Percentiles rank a stretch among this genome's conserved stretches.
phyloP scores from a whole-genome alignment of 2,113 vertebrate genomes.

The Manacus vitellinus region DNA sequence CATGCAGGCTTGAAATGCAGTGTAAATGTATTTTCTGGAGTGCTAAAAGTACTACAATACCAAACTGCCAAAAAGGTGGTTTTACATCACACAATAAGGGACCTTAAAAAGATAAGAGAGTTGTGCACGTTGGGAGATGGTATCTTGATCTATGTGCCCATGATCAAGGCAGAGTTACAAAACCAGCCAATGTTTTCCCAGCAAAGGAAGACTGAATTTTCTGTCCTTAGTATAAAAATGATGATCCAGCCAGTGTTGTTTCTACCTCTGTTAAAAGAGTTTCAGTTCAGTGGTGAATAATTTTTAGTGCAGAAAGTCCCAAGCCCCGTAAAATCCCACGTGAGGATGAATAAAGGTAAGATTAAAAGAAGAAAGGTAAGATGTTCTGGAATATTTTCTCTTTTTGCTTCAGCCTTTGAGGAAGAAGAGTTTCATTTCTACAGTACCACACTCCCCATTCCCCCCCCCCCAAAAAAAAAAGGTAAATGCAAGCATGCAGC shows the following conservation, averaged over 20 bases:
- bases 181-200: neutral
- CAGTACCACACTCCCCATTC: neutral
- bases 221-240: neutral
- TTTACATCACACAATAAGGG: neutral
- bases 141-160: neutral
- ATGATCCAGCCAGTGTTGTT: neutral
- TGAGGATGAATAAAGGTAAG: neutral
- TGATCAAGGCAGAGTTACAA: neutral
- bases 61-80: conserved; percentile 35
- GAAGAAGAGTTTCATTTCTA: neutral
- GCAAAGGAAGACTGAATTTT: neutral
- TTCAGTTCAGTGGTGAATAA: neutral
- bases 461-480: neutral
- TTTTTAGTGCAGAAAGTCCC: neutral
- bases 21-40: conserved; percentile 63
- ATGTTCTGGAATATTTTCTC: neutral
- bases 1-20: conserved; percentile 69
- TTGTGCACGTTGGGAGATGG: neutral
- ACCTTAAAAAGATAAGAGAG: neutral
- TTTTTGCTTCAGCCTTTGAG: neutral
- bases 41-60: conserved; percentile 44
- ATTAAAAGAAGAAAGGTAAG: neutral
- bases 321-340: neutral
- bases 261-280: neutral
- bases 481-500: neutral